phyloP scores from a whole-genome alignment of 2,797 vertebrate genomes.

The Helicolenus hilgendorfi region DNA sequence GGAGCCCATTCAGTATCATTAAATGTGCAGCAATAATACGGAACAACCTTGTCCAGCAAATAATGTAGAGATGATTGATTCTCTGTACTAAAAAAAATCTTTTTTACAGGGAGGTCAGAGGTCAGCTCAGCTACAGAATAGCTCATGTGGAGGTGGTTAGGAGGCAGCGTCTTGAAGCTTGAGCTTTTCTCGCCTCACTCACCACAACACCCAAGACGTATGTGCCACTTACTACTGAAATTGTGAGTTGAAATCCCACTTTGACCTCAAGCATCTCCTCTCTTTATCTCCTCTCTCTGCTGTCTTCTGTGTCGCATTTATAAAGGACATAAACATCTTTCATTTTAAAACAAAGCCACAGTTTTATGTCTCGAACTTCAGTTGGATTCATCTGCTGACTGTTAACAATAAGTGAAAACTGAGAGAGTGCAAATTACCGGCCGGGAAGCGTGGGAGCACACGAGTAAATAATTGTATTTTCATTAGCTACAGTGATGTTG shows the following conservation, averaged over 20 bases:
- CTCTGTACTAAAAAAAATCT: not conserved
- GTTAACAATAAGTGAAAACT: slow-evolving; percentile 8
- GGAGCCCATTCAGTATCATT: not conserved
- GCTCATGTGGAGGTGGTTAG: not conserved
- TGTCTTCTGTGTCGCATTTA: not conserved
- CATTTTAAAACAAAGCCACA: not conserved
- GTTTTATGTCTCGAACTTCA: not conserved
- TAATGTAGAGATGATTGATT: not conserved
- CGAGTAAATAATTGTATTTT: slow-evolving; percentile 40
- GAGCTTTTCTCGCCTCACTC: not conserved
- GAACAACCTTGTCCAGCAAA: not conserved
- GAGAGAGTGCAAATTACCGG: slow-evolving; percentile 18
- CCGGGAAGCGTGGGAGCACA: not conserved
- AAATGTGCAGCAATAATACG: not conserved
- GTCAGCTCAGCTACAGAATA: slow-evolving; percentile 10
- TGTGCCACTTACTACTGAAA: not conserved
- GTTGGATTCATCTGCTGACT: not conserved
- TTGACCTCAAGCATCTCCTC: not conserved
- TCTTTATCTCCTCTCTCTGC: not conserved
- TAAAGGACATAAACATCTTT: not conserved
- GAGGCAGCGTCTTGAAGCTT: not conserved
- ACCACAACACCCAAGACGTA: not conserved
- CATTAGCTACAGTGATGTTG: slow-evolving; percentile 38
- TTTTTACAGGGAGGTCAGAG: slow-evolving; percentile 8
- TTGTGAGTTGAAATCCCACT: not conserved